phyloP scores from a whole-genome alignment of 2,113 vertebrate species.

The Parus major region DNA sequence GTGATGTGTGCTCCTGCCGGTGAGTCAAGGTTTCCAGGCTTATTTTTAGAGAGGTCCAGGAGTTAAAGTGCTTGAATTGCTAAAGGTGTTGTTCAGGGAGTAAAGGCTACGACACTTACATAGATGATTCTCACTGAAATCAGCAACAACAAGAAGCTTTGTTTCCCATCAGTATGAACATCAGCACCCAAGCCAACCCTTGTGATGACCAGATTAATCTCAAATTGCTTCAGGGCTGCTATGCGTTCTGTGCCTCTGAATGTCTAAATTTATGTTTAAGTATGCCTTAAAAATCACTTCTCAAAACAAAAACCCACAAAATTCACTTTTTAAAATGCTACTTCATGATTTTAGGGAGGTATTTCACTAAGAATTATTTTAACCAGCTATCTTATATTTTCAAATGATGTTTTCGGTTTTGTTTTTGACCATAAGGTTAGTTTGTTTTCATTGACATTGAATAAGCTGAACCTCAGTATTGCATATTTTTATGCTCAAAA shows the following conservation, averaged over 20 bases:
- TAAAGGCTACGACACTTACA: not conserved
- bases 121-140: not conserved
- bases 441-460: not conserved
- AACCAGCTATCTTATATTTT: not conserved
- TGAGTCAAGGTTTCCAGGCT: not conserved
- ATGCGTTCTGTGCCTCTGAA: not conserved
- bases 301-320: not conserved
- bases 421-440: not conserved
- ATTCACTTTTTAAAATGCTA: not conserved
- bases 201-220: not conserved
- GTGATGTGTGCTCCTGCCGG: fast-evolving
- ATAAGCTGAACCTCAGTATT: not conserved
- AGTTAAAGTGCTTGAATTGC: not conserved
- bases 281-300: not conserved
- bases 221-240: not conserved
- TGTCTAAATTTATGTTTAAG: not conserved
- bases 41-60: not conserved
- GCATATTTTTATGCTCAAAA: not conserved
- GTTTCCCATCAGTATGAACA: not conserved
- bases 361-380: not conserved
- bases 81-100: not conserved
- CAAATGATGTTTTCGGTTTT: not conserved
- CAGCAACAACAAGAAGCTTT: not conserved
- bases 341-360: not conserved
- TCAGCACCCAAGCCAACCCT: not conserved